Conservation (phyloP, 2,113 vertebrate genomes). For the Illadopsis cleaveri region DNA sequence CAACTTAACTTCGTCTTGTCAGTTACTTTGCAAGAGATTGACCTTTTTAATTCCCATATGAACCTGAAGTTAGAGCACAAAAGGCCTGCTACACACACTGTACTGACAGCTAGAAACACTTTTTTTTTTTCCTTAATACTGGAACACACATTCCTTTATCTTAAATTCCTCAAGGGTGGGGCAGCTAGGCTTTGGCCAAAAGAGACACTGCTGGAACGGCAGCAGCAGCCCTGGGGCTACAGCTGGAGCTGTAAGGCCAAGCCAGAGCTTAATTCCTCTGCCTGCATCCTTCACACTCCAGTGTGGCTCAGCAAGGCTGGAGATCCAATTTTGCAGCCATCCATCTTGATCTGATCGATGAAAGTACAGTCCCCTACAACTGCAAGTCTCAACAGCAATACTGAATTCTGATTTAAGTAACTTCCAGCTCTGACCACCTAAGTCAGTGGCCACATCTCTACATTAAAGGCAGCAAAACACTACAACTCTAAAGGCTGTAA, state of each 20-base stretch:
- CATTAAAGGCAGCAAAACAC: background rate
- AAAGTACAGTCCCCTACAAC: background rate
- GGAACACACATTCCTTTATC: background rate
- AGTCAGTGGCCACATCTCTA: background rate
- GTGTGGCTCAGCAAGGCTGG: background rate
- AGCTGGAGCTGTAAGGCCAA: background rate
- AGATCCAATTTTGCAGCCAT: background rate
- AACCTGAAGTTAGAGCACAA: background rate
- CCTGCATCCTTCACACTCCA: background rate
- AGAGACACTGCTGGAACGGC: background rate
- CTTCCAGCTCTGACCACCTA: background rate
- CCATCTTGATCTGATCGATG: background rate
- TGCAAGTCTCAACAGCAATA: constrained; percentile 4
- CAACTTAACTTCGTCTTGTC: background rate
- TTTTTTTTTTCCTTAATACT: background rate
- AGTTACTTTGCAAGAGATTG: background rate
- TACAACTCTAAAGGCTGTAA: background rate
- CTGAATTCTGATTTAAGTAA: background rate
- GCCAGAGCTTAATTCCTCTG: background rate
- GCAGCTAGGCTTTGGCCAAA: background rate
- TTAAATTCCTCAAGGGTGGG: background rate
- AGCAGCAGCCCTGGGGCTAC: background rate
- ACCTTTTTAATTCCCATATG: constrained; percentile 40
- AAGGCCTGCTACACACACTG: background rate
- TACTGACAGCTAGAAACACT: background rate